Percentiles rank a stretch among this genome's conserved stretches.
Evolutionary conservation across 1,140 invertebrate species (phyloP).

Genomic region (Zaprionus ornatus): DNA sequence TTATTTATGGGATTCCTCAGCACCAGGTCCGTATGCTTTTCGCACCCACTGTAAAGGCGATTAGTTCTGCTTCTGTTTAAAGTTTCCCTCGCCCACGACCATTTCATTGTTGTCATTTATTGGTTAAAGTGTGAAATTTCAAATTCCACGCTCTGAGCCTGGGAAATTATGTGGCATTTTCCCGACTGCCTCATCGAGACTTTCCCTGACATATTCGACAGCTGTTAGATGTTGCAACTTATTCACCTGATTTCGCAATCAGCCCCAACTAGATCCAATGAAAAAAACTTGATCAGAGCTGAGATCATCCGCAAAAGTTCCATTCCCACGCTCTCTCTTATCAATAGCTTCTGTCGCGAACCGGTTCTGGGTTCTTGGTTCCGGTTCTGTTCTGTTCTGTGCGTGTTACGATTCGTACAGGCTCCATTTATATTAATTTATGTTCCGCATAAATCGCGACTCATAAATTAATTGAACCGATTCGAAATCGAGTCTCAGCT

Average conservation of each 20-base stretch:
- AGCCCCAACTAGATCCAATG: not conserved
- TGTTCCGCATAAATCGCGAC: not conserved
- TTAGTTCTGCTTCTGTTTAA: slow-evolving; percentile 74
- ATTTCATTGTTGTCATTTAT: slow-evolving; percentile 54
- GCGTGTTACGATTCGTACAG: not conserved
- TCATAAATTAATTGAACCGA: slow-evolving; percentile 2
- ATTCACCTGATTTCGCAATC: slow-evolving; percentile 26
- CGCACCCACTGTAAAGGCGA: slow-evolving; percentile 19
- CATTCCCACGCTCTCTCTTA: slow-evolving; percentile 29
- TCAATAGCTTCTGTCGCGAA: slow-evolving; percentile 5
- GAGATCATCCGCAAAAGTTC: slow-evolving; percentile 17
- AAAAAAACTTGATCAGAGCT: not conserved
- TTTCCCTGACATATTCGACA: slow-evolving; percentile 37
- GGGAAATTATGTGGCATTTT: slow-evolving; percentile 65
- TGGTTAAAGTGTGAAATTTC: slow-evolving; percentile 61
- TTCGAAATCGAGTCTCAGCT: not conserved
- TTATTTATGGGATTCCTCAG: slow-evolving; percentile 73
- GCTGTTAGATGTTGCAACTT: slow-evolving; percentile 44
- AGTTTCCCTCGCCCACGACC: slow-evolving; percentile 39
- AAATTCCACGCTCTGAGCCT: slow-evolving; percentile 35
- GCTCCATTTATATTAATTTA: not conserved
- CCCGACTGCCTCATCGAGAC: slow-evolving; percentile 29
- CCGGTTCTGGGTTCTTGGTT: not conserved
- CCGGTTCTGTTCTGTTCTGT: not conserved
- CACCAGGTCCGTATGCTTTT: slow-evolving; percentile 21